A percentile compares a stretch with the other conserved stretches of the same genome.
These are phyloP conservation scores for Phengaris arion DNA, from an alignment of 2,888 invertebrate genomes.

Conservation along the genomic window DNA sequence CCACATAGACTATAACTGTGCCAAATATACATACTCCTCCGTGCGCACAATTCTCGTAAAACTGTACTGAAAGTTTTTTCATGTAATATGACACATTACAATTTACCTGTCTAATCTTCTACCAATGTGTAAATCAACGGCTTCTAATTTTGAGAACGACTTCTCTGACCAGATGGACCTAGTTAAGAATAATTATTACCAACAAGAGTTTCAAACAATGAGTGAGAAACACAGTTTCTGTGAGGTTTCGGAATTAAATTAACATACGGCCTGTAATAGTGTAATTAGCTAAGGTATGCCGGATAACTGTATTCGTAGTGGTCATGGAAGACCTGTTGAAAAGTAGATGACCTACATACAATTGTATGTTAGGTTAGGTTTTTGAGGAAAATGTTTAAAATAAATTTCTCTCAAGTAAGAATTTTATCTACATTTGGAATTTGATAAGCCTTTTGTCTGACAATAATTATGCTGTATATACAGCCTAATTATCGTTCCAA, in stretches of 20 bases:
- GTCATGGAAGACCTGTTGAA: neutral
- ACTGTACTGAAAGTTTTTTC: too few species aligned
- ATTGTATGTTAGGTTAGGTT: too few species aligned
- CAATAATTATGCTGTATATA: too few species aligned
- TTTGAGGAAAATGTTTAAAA: too few species aligned
- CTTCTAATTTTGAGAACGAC: constrained; percentile 1
- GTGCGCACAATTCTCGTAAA: too few species aligned
- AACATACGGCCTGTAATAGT: neutral
- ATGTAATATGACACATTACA: too few species aligned
- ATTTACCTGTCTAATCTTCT: neutral
- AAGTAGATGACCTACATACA: neutral
- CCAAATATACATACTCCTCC: too few species aligned
- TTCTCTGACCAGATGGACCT: constrained; percentile 13
- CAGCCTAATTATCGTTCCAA: too few species aligned
- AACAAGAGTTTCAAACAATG: neutral
- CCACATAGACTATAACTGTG: too few species aligned
- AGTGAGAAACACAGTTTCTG: constrained; percentile 8
- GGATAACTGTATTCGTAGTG: neutral
- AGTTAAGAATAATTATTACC: constrained; percentile 12
- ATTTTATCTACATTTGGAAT: too few species aligned
- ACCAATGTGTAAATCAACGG: neutral
- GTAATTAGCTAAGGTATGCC: neutral
- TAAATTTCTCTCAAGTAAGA: too few species aligned
- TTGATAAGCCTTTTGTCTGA: too few species aligned
- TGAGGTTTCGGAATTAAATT: constrained; percentile 1